phyloP scores from a whole-genome alignment of 2,888 invertebrate genomes.

The Nymphalis c-album region DNA sequence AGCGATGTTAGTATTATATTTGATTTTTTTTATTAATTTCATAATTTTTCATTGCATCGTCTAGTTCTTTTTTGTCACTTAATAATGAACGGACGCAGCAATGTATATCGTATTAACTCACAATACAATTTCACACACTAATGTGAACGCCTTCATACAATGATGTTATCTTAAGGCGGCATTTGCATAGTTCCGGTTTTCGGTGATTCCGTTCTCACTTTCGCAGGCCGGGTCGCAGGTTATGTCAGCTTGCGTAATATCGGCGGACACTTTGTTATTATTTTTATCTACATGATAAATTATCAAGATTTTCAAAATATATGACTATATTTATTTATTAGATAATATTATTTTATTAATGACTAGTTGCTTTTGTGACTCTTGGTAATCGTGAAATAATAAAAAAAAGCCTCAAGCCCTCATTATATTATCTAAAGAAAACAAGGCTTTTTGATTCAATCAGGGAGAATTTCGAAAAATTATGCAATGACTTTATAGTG shows the following conservation, averaged over 20 bases:
- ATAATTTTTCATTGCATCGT: not conserved
- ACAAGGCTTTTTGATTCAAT: too few species aligned
- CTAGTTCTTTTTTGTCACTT: not conserved
- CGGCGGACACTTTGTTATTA: not conserved
- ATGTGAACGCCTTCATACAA: constrained; percentile 10
- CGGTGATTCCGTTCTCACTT: constrained; percentile 31
- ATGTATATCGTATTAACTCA: not conserved
- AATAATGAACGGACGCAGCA: not conserved
- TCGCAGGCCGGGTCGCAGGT: constrained; percentile 33
- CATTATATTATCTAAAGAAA: too few species aligned
- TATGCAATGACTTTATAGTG: too few species aligned
- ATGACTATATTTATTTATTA: not conserved
- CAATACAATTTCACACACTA: constrained; percentile 13
- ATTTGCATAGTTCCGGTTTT: constrained; percentile 34
- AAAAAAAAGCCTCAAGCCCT: too few species aligned
- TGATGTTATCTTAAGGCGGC: constrained; percentile 21
- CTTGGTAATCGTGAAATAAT: too few species aligned
- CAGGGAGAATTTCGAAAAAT: too few species aligned
- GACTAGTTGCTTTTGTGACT: too few species aligned
- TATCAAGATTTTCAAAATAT: constrained; percentile 1
- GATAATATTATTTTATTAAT: not conserved
- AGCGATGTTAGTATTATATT: too few species aligned
- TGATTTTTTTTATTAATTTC: not conserved
- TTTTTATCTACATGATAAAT: not conserved
- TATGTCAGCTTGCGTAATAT: constrained; percentile 29